Conservation (phyloP, 2,113 vertebrate species). For the Scolopax mira region DNA sequence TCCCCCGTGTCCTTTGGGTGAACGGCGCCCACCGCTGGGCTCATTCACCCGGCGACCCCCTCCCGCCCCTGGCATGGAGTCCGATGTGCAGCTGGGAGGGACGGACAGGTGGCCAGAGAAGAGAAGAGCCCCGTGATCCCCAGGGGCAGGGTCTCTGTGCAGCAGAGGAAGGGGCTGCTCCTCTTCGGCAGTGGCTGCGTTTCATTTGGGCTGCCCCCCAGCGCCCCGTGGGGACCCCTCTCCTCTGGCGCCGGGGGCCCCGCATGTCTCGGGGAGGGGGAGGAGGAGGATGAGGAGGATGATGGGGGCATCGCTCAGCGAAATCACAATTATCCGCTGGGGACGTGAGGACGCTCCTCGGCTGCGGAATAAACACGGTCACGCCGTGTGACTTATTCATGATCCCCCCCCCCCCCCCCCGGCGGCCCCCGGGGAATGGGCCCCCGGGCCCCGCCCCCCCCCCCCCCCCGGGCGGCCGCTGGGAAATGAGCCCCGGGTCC, state of each 20-base stretch:
- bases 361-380: background rate
- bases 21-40: rapidly evolving
- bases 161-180: background rate
- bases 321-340: background rate
- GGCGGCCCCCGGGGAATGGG: background rate
- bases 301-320: rapidly evolving
- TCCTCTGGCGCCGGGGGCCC: background rate
- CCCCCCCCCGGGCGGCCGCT: background rate
- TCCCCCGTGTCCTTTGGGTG: background rate
- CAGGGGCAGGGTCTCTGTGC: background rate
- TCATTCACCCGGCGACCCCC: rapidly evolving
- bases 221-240: background rate
- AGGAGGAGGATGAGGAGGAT: background rate
- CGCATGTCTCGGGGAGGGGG: background rate
- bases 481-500: background rate
- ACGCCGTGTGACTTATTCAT: background rate
- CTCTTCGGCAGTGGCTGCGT: rapidly evolving
- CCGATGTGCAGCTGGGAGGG: rapidly evolving
- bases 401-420: background rate
- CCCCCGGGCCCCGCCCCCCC: background rate
- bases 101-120: no score
- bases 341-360: background rate
- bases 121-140: background rate
- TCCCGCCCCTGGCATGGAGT: rapidly evolving
- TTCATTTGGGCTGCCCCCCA: background rate